These are phyloP conservation scores for Lycaon pictus DNA, from an alignment of 2,113 vertebrate species.

Conservation along the genomic window DNA sequence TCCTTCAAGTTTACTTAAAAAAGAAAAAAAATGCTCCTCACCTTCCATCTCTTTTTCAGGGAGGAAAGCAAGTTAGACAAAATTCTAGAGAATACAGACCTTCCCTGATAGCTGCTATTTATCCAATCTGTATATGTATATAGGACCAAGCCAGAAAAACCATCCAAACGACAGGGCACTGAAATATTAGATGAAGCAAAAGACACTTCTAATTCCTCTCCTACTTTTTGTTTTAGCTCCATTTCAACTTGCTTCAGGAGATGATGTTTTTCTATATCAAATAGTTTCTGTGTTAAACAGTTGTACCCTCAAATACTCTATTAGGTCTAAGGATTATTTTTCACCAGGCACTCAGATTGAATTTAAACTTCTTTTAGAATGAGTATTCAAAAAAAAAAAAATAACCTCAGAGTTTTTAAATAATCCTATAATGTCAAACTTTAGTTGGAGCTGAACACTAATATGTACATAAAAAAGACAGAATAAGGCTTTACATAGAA, in stretches of 20 bases:
- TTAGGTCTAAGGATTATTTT: background rate
- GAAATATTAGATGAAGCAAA: background rate
- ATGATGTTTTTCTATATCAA: background rate
- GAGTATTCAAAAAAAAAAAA: background rate
- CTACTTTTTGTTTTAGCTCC: background rate
- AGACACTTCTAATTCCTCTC: background rate
- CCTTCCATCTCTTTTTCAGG: slow-evolving; percentile 42
- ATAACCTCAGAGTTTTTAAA: background rate
- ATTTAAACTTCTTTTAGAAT: slow-evolving; percentile 40
- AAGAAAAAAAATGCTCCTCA: background rate
- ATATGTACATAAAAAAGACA: background rate
- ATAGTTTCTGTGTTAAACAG: background rate
- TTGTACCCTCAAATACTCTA: background rate
- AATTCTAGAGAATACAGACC: background rate
- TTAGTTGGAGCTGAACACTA: background rate
- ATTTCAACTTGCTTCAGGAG: background rate
- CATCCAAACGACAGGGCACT: background rate
- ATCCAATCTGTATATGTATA: background rate
- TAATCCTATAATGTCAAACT: background rate
- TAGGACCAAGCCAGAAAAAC: background rate
- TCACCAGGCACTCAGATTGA: background rate
- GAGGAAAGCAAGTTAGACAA: slow-evolving; percentile 19
- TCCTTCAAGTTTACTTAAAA: slow-evolving; percentile 48
- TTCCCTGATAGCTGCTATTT: background rate
- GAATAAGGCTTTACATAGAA: background rate